Conservation (phyloP, 2,113 vertebrate species). For the Pseudopipra pipra region DNA sequence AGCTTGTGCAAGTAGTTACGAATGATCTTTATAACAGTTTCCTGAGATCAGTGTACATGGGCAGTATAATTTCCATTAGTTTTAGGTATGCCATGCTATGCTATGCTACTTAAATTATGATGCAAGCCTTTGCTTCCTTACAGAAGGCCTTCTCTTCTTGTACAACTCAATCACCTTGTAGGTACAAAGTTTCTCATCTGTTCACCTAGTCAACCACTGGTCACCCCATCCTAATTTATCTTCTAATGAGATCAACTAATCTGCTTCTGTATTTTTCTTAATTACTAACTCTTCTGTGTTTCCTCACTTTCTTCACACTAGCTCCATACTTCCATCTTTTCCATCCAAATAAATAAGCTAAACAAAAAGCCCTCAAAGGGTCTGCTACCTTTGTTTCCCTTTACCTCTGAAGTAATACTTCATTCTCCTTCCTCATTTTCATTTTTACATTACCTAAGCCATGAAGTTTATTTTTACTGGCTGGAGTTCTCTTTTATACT, state of each 20-base stretch:
- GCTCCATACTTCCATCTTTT: background rate
- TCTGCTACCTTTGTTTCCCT: background rate
- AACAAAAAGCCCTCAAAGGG: background rate
- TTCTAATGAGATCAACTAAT: background rate
- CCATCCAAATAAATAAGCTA: background rate
- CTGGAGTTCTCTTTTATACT: background rate
- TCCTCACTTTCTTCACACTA: background rate
- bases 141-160: background rate
- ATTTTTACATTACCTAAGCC: background rate
- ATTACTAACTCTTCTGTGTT: background rate
- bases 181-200: background rate
- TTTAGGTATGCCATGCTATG: background rate
- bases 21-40: background rate
- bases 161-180: background rate
- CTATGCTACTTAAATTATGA: background rate
- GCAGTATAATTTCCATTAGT: background rate
- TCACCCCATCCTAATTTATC: background rate
- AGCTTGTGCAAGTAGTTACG: background rate
- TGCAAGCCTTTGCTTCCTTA: background rate
- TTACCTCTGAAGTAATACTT: background rate
- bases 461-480: background rate
- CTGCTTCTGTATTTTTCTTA: background rate
- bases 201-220: background rate
- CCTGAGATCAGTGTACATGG: background rate
- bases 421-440: background rate